These are phyloP conservation scores for Takifugu ocellatus DNA, from an alignment of 2,797 vertebrate species.

Conservation along the genomic window DNA sequence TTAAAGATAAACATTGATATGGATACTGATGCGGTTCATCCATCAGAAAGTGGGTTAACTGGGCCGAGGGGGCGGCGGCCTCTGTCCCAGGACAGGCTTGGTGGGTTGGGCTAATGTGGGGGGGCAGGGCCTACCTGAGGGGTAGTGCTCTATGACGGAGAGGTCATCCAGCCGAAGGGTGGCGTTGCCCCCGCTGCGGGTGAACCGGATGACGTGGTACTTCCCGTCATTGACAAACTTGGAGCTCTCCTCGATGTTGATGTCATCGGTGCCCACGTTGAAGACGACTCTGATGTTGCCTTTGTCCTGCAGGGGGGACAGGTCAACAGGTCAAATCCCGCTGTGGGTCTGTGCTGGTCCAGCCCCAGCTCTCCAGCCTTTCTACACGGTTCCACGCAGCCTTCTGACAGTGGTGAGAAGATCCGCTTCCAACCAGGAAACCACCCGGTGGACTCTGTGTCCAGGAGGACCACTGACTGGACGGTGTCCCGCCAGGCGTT, in stretches of 20 bases:
- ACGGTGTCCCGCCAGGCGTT: too few species aligned
- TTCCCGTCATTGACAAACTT: slow-evolving; percentile 99
- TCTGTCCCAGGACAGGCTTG: slow-evolving; percentile 39
- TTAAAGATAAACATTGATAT: slow-evolving; percentile 57
- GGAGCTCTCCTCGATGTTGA: slow-evolving; percentile 95
- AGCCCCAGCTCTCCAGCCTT: too few species aligned
- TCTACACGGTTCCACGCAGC: too few species aligned
- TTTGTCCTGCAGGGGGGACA: slow-evolving; percentile 80
- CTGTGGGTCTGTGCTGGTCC: too few species aligned
- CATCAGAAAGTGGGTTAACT: slow-evolving; percentile 42
- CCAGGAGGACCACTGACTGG: too few species aligned
- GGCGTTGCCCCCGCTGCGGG: slow-evolving; percentile 96
- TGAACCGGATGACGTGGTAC: slow-evolving; percentile 98
- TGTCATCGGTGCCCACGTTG: slow-evolving; percentile 98
- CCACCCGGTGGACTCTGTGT: too few species aligned
- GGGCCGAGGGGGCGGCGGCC: slow-evolving; percentile 37
- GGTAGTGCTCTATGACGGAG: slow-evolving; percentile 96
- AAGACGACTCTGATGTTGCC: slow-evolving; percentile 99
- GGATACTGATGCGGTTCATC: slow-evolving; percentile 46
- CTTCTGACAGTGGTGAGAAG: too few species aligned
- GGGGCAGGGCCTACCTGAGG: slow-evolving; percentile 88
- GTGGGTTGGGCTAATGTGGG: slow-evolving; percentile 29
- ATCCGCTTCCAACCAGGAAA: too few species aligned
- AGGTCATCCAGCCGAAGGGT: slow-evolving; percentile 98
- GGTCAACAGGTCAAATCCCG: background rate